Evolutionary conservation across 2,797 vertebrate genomes (phyloP), one percentile per base, ranked within the genome.

Genomic region (Catharus ustulatus): DNA sequence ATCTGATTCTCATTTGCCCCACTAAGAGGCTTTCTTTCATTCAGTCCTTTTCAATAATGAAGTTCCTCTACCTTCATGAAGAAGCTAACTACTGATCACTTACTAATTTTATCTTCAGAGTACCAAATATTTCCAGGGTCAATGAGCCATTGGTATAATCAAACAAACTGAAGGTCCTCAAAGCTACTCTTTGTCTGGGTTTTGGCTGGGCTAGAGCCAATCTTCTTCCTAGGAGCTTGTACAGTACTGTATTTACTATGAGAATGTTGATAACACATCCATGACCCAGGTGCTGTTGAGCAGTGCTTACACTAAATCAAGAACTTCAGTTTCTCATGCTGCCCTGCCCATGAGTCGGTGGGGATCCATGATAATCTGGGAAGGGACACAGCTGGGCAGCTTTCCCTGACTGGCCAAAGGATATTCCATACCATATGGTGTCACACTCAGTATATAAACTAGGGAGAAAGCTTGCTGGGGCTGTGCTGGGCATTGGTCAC

Each of bases 401-500:
- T 26, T 24, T 49, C 23, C 48, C 61, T 29, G 62, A 29, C 10
- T 55, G 27, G 48, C 13, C 32, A 79, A 49, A 84, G 54, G 67
- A 24, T 61, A 73, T 30, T 55, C 36, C 27, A 49, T 7, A n/a
- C 9, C 55, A 27, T 5, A 43, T 13, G 12, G 54, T n/a, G 29
- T 17, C 32, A 51, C 45, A 19, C 13, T 59, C 38, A 54, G 11
- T 38, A 66, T 17, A 16, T 7, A 36, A 73, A 66, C 20, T 21
- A 79, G 10, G 19, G 15, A 5, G 23, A 61, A 55, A 67, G 16
- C 13, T 79, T 59, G 6, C 27, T 58, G 48, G 36, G 21, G 29
- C 13, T 15, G 32, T 7, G 32, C 15, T 54, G 30, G 26, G 22
- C 36, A n/a, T 26, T 0, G 0, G 34, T 42, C 15, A 32, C 6